These are phyloP conservation scores for Avahi laniger DNA, from an alignment of 2,797 vertebrate genomes.

Conservation along the genomic window DNA sequence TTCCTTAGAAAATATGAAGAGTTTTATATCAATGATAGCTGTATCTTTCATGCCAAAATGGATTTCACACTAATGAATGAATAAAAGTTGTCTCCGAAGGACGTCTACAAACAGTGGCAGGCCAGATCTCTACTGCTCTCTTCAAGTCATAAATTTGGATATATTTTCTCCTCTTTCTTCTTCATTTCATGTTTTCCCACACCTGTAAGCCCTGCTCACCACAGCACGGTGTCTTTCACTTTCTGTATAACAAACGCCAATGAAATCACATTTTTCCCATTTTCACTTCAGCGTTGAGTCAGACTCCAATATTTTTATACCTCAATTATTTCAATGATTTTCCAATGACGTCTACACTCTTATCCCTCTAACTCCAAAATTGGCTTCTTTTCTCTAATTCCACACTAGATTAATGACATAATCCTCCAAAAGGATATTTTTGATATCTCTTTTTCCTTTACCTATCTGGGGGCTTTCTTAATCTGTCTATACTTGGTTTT, in stretches of 20 bases:
- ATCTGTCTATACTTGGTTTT: not conserved
- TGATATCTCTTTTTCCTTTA: not conserved
- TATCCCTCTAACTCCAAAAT: not conserved
- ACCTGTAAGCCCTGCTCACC: not conserved
- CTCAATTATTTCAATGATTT: not conserved
- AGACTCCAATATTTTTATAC: not conserved
- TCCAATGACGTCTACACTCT: not conserved
- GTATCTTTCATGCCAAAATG: not conserved
- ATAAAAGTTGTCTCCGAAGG: not conserved
- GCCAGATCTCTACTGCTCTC: not conserved
- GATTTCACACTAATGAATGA: not conserved
- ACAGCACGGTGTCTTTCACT: not conserved
- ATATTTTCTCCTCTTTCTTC: not conserved
- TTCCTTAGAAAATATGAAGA: slow-evolving; percentile 27
- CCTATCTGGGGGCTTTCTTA: not conserved
- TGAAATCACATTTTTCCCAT: not conserved
- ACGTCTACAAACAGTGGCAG: not conserved
- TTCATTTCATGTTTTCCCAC: not conserved
- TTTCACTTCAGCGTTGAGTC: not conserved
- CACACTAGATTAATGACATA: not conserved
- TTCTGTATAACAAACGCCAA: not conserved
- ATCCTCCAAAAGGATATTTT: not conserved
- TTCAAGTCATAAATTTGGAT: not conserved
- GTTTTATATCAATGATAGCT: not conserved
- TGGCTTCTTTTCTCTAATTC: not conserved